Conservation (phyloP, 2,888 invertebrate species). For the Galerucella calmariensis region DNA sequence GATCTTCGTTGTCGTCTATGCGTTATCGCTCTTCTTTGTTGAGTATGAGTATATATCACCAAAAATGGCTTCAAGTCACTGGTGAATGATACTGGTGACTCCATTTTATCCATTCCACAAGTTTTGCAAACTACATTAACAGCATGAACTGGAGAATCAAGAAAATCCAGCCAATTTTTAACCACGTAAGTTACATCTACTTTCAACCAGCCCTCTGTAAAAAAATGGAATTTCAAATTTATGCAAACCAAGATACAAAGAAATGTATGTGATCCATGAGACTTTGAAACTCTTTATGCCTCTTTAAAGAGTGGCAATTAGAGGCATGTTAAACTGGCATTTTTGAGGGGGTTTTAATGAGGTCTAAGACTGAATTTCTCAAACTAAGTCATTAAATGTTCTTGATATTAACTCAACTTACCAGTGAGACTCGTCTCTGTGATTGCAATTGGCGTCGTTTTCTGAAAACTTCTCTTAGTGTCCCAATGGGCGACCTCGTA, state of each 20-base stretch:
- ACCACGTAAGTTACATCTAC: conserved; percentile 82
- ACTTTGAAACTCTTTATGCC: no score
- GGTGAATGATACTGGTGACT: conserved; percentile 77
- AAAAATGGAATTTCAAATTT: not conserved
- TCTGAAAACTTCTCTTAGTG: conserved; percentile 75
- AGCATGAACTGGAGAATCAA: conserved; percentile 75
- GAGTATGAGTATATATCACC: conserved; percentile 81
- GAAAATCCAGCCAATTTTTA: conserved; percentile 79
- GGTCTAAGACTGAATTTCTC: no score
- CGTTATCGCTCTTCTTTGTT: conserved; percentile 67
- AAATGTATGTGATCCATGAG: no score
- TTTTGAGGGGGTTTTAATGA: not conserved
- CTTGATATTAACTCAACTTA: conserved; percentile 54
- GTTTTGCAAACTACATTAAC: conserved; percentile 83
- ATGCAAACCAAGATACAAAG: not conserved
- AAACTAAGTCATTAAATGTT: not conserved
- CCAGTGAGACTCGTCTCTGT: conserved; percentile 79
- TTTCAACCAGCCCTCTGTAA: conserved; percentile 82
- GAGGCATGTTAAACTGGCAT: no score
- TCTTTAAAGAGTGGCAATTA: no score
- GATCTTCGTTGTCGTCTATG: conserved; percentile 66
- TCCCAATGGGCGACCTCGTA: conserved; percentile 81
- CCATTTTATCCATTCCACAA: conserved; percentile 74
- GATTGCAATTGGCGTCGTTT: conserved; percentile 83
- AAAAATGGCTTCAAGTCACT: conserved; percentile 80